Evolutionary conservation across 1,140 invertebrate species (phyloP), one percentile per base, ranked within the genome.

Genomic region (Agrypnia vestita): DNA sequence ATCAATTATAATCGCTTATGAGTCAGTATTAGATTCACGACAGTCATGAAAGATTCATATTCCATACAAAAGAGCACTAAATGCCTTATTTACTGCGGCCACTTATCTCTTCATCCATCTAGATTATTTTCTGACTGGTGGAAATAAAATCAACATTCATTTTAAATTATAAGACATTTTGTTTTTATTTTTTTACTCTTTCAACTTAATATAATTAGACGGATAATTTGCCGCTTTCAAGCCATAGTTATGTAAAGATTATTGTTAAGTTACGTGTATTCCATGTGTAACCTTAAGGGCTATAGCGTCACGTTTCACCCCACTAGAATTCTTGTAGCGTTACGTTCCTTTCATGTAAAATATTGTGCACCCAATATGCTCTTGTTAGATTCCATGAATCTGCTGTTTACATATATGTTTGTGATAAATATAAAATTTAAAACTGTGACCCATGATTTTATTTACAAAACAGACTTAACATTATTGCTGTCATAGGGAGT

Each of bases 371-470:
- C 71, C 59, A 79, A 72, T 73, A 73, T 51, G 17, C 46, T 80
- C 44, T 17, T 73, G 81, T 85, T 87, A 86, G 87, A 89, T 89
- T 89, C 88, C 88, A 86, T 89, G 88, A 89, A 89, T 89, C 87
- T 84, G 86, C 82, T 82, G 85, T 87, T 88, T 85, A 87, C 86
- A 86, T 76, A 53, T 64, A 55, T 55, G 53, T 74, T 74, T 74
- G 71, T 74, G 71, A 74, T 74, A 74, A 74, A 44, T 74, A 74
- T 74, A 74, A 35, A 69, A 74, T 51, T 51, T 47, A 25, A 49
- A 71, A 71, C 44, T 51, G 67, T 35, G 9, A 11, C 7, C 4
- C 4, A 9, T 15, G 15, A 0, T 71, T 71, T 71, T 71, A 49
- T 71, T 71, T 71, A 64, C 21, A 15, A 8, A 8, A 3, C 1